Evolutionary conservation across 2,888 invertebrate genomes (phyloP).

Genomic region (Gortyna flavago): DNA sequence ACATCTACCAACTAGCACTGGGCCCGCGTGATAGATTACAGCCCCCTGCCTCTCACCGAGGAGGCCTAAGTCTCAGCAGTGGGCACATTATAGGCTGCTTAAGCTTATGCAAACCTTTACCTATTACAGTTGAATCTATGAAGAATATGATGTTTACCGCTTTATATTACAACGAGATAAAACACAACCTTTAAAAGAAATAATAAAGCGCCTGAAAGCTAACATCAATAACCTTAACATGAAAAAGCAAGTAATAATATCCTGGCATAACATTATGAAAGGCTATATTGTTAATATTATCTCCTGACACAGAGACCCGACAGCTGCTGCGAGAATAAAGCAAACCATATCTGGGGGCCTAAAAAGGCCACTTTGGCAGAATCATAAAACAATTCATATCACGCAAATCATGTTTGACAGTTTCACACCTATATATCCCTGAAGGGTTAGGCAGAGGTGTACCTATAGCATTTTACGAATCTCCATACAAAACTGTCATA

Average conservation of each 20-base stretch:
- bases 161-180: not conserved
- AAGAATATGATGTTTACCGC: not conserved
- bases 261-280: constrained; percentile 13
- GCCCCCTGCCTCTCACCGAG: too few relatives aligned
- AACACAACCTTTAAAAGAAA: not conserved
- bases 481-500: too few relatives aligned
- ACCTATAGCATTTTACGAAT: too few relatives aligned
- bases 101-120: too few relatives aligned
- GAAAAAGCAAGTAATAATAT: constrained; percentile 22
- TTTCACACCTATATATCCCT: too few relatives aligned
- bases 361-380: too few relatives aligned
- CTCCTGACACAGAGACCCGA: constrained; percentile 6
- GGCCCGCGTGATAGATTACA: too few relatives aligned
- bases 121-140: not conserved
- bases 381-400: too few relatives aligned
- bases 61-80: too few relatives aligned
- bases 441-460: too few relatives aligned
- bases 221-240: constrained; percentile 7
- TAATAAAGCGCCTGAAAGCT: constrained; percentile 1
- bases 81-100: too few relatives aligned
- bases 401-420: too few relatives aligned
- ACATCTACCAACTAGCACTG: not conserved
- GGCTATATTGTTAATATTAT: constrained; percentile 29
- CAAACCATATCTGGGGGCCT: constrained; percentile 38
- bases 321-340: constrained; percentile 40